Conservation (phyloP, 2,113 vertebrate genomes). For the Platichthys flesus region DNA sequence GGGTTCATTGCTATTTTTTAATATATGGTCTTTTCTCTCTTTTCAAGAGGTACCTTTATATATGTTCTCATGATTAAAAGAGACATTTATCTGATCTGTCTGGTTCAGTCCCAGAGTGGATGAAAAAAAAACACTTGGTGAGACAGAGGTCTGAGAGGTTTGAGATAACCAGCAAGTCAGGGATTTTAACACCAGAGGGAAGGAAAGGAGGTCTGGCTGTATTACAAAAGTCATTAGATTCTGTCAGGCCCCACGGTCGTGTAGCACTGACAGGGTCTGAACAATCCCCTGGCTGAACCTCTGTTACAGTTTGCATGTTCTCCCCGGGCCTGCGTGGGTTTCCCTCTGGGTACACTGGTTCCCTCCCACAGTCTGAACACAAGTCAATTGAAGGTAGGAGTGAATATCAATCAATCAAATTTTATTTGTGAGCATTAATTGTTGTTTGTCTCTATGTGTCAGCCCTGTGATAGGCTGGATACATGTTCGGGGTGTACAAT, state of each 20-base stretch:
- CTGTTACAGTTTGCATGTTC: too few species aligned
- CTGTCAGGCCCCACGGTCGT: constrained; percentile 16
- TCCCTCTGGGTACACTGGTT: too few species aligned
- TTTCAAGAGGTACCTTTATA: constrained; percentile 23
- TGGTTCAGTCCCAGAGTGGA: constrained; percentile 25
- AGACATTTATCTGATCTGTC: constrained; percentile 47
- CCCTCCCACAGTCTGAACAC: too few species aligned
- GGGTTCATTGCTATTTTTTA: constrained; percentile 1
- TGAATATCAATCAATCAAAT: too few species aligned
- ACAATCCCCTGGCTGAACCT: too few species aligned
- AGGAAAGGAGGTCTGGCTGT: constrained; percentile 4
- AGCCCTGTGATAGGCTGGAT: too few species aligned
- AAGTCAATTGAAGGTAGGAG: too few species aligned
- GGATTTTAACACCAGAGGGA: constrained; percentile 24
- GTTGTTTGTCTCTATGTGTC: too few species aligned
- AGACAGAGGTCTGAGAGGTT: constrained; percentile 9
- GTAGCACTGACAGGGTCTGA: too few species aligned
- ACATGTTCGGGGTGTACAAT: too few species aligned
- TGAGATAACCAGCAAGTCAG: constrained; percentile 20
- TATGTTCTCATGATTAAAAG: constrained; percentile 45
- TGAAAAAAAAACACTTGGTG: constrained; percentile 16
- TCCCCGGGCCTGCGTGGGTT: too few species aligned
- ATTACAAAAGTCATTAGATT: constrained; percentile 40
- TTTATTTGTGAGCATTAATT: too few species aligned
- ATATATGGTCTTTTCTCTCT: constrained; percentile 8